These are phyloP conservation scores for Felis chaus DNA, from an alignment of 2,113 vertebrate genomes.

Conservation along the genomic window DNA sequence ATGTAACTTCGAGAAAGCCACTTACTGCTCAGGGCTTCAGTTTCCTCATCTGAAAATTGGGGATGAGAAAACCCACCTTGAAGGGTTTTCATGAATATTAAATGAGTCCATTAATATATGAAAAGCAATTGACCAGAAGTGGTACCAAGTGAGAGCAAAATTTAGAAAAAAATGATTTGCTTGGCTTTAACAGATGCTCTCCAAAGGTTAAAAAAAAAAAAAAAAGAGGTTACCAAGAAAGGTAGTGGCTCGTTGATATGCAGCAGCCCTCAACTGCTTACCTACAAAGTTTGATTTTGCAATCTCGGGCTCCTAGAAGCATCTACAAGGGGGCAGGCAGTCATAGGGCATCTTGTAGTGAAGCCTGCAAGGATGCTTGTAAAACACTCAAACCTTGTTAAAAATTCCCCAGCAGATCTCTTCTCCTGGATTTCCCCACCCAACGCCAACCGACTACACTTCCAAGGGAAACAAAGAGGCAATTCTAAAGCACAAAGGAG, in stretches of 20 bases:
- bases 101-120: neutral
- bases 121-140: neutral
- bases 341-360: neutral
- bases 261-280: neutral
- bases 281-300: neutral
- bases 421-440: neutral
- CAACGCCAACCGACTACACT: neutral
- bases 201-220: neutral
- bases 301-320: neutral
- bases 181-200: neutral
- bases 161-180: neutral
- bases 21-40: neutral
- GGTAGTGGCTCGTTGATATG: rapidly evolving
- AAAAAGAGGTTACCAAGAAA: neutral
- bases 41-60: neutral
- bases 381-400: neutral
- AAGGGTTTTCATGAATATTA: neutral
- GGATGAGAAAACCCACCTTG: neutral
- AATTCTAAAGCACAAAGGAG: neutral
- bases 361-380: neutral
- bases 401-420: neutral
- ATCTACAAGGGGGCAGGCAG: neutral
- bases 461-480: neutral
- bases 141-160: neutral
- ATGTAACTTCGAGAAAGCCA: neutral